Evolutionary conservation across 2,888 invertebrate species (phyloP).

Genomic region (Andrena bicolor): DNA sequence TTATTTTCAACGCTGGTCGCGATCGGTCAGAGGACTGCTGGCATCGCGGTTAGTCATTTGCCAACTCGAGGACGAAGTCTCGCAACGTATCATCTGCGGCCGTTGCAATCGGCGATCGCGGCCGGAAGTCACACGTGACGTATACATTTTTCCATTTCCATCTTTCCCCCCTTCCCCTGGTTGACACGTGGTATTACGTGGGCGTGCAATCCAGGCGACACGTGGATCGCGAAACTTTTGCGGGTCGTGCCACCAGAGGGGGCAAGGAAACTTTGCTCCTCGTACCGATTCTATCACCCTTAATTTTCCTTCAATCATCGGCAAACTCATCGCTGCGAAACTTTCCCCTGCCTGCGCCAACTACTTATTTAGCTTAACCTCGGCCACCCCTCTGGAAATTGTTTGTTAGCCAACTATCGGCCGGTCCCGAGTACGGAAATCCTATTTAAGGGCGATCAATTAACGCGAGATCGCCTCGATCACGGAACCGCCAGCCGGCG

Average conservation of each 20-base stretch:
- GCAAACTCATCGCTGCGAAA: constrained; percentile 1
- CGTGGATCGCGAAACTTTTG: constrained; percentile 63
- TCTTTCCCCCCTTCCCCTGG: not conserved
- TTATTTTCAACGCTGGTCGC: constrained; percentile 28
- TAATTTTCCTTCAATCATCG: constrained; percentile 30
- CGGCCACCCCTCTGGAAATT: not conserved
- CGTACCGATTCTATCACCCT: constrained; percentile 32
- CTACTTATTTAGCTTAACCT: constrained; percentile 18
- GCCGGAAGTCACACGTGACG: constrained; percentile 54
- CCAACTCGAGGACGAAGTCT: constrained; percentile 38
- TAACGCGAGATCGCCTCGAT: constrained; percentile 20
- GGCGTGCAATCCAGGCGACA: constrained; percentile 56
- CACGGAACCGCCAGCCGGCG: constrained; percentile 18
- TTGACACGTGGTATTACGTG: constrained; percentile 57
- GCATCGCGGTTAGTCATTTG: constrained; percentile 35
- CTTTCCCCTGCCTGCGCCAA: constrained; percentile 15
- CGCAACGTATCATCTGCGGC: constrained; percentile 54
- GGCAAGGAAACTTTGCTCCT: constrained; percentile 20
- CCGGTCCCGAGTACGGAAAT: not conserved
- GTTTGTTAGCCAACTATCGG: constrained; percentile 1
- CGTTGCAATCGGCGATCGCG: constrained; percentile 30
- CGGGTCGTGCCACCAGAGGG: constrained; percentile 31
- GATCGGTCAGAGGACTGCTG: constrained; percentile 9
- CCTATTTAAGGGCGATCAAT: constrained; percentile 27
- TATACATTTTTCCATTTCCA: constrained; percentile 18